A percentile compares a stretch with the other conserved stretches of the same genome.
Conservation (phyloP, 2,797 vertebrate genomes). For the Parauchenoglanis ngamensis region DNA sequence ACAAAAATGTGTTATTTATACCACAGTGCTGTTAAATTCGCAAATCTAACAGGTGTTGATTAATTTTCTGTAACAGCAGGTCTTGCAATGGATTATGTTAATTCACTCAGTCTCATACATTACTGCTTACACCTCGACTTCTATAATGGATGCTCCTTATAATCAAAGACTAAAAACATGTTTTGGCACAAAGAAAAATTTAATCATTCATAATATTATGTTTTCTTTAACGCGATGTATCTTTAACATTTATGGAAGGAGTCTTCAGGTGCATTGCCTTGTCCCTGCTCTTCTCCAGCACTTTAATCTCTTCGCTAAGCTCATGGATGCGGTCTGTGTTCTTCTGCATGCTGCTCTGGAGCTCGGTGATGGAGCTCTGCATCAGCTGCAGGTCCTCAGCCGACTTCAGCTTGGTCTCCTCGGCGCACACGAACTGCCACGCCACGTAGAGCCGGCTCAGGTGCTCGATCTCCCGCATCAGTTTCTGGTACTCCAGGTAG, state of each 20-base stretch:
- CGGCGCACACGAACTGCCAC: constrained; percentile 86
- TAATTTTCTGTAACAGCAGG: too few relatives aligned
- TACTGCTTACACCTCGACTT: too few relatives aligned
- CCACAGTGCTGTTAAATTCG: neutral
- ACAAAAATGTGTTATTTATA: neutral
- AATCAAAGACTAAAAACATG: neutral
- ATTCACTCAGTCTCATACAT: too few relatives aligned
- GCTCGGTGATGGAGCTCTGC: constrained; percentile 74
- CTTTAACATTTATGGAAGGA: neutral
- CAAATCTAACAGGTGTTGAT: too few relatives aligned
- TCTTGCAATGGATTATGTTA: too few relatives aligned
- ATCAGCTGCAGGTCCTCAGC: constrained; percentile 80
- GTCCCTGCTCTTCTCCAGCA: constrained; percentile 84
- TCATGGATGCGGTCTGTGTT: constrained; percentile 78
- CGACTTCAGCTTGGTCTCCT: constrained; percentile 83
- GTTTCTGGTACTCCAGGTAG: constrained; percentile 93
- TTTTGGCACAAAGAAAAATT: neutral
- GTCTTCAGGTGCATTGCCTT: constrained; percentile 70
- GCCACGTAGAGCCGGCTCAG: constrained; percentile 83
- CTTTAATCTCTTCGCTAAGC: constrained; percentile 80
- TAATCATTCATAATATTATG: neutral
- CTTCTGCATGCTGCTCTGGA: constrained; percentile 77
- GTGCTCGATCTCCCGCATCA: constrained; percentile 85
- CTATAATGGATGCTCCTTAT: neutral
- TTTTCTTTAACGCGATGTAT: neutral